Evolutionary conservation across 2,113 vertebrate genomes (phyloP).

Genomic region (Oncorhynchus gorbuscha): DNA sequence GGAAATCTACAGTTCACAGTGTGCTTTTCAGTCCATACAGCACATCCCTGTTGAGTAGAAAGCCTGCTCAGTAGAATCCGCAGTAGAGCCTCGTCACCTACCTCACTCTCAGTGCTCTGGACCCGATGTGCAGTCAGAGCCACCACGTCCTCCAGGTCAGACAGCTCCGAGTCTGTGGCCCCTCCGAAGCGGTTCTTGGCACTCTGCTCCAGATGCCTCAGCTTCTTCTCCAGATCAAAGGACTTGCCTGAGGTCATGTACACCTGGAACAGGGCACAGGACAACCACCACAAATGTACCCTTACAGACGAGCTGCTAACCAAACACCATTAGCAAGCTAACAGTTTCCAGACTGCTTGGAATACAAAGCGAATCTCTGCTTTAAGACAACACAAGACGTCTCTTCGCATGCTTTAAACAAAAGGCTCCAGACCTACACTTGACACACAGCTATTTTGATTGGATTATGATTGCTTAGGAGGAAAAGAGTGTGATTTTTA

Average conservation of each 20-base stretch:
- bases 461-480: background rate
- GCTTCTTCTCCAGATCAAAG: conserved; percentile 57
- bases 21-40: too few species aligned
- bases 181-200: conserved; percentile 61
- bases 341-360: conserved; percentile 23
- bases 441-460: background rate
- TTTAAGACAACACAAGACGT: background rate
- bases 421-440: background rate
- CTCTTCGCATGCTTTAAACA: conserved; percentile 37
- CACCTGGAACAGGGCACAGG: conserved; percentile 66
- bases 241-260: conserved; percentile 75
- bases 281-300: conserved; percentile 8
- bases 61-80: too few species aligned
- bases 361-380: conserved; percentile 36
- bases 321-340: background rate
- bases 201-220: conserved; percentile 65
- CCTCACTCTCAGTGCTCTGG: conserved; percentile 81
- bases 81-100: conserved; percentile 16
- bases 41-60: too few species aligned
- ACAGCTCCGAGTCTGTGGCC: conserved; percentile 81
- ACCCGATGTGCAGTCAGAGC: conserved; percentile 76
- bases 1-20: too few species aligned
- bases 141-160: conserved; percentile 87
- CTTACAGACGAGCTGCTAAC: background rate
- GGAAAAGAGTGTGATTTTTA: conserved; percentile 25